Percentiles rank a stretch among this genome's conserved stretches.
These are phyloP conservation scores for Drosophila koepferae DNA, from an alignment of 2,888 invertebrate genomes.

Conservation along the genomic window DNA sequence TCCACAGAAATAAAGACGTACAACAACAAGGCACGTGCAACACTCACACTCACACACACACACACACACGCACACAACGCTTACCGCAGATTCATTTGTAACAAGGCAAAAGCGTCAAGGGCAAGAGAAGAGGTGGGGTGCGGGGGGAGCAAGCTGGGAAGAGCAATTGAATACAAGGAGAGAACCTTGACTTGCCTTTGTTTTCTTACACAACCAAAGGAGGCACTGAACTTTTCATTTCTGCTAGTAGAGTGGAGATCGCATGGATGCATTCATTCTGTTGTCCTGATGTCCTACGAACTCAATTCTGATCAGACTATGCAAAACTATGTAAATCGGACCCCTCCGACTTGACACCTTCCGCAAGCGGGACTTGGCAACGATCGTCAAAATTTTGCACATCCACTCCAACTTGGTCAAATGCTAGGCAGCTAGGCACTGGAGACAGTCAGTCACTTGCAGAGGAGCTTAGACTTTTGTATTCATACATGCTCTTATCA, in stretches of 20 bases:
- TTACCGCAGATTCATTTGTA: constrained; percentile 38
- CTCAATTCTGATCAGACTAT: constrained; percentile 7
- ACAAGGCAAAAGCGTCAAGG: constrained; percentile 24
- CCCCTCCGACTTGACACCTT: neutral
- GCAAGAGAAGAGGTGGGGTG: neutral
- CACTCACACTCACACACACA: constrained; percentile 12
- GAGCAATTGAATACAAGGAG: constrained; percentile 32
- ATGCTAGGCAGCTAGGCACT: too few species aligned
- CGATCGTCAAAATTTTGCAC: neutral
- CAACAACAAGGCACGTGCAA: constrained; percentile 70
- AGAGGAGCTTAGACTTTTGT: neutral
- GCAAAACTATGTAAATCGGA: neutral
- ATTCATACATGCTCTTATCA: too few species aligned
- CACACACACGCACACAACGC: constrained; percentile 20
- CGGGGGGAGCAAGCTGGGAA: neutral
- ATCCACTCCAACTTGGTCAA: neutral
- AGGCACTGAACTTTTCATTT: constrained; percentile 72
- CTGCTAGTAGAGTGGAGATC: constrained; percentile 5
- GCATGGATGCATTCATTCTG: constrained; percentile 2
- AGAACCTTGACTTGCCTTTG: constrained; percentile 74
- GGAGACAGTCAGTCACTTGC: neutral
- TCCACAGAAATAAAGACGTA: constrained; percentile 75
- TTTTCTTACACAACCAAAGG: constrained; percentile 45
- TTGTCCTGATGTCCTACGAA: constrained; percentile 21
- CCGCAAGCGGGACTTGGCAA: neutral